A percentile compares a stretch with the other conserved stretches of the same genome.
Evolutionary conservation across 2,113 vertebrate species (phyloP).

Genomic region (Cyprinodon variegatus): DNA sequence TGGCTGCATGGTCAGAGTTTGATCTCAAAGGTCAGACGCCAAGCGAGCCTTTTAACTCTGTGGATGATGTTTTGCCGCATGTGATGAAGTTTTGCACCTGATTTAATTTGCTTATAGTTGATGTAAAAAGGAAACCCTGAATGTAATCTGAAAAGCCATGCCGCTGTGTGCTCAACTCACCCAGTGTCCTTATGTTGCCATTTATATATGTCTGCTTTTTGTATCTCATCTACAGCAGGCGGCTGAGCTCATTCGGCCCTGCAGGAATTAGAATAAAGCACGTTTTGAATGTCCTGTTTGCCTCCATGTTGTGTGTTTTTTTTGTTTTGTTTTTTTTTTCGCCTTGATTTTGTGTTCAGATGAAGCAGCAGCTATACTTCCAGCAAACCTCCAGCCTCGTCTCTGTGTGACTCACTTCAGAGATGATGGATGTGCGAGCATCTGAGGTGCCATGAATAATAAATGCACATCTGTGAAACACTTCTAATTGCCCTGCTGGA

Average conservation of each 20-base stretch:
- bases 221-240: constrained; percentile 21
- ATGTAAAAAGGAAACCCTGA: constrained; percentile 43
- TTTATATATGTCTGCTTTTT: constrained; percentile 46
- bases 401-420: constrained; percentile 28
- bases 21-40: constrained; percentile 48
- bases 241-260: neutral
- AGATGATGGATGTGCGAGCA: constrained; percentile 34
- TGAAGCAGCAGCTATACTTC: constrained; percentile 26
- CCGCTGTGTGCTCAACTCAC: constrained; percentile 69
- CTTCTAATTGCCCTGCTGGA: constrained; percentile 35
- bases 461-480: constrained; percentile 41
- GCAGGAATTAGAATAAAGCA: constrained; percentile 49
- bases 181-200: constrained; percentile 68
- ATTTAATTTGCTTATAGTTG: neutral
- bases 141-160: constrained; percentile 78
- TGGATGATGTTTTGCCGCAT: constrained; percentile 6
- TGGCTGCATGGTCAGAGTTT: constrained; percentile 56
- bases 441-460: constrained; percentile 64
- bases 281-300: constrained; percentile 53
- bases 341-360: neutral
- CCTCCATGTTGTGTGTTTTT: neutral
- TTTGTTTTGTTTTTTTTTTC: constrained; percentile 37
- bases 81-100: neutral
- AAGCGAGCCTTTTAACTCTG: constrained; percentile 26
- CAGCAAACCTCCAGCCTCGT: constrained; percentile 11